Evolutionary conservation across 1,140 invertebrate species (phyloP).

Genomic region (Ceratitis capitata): DNA sequence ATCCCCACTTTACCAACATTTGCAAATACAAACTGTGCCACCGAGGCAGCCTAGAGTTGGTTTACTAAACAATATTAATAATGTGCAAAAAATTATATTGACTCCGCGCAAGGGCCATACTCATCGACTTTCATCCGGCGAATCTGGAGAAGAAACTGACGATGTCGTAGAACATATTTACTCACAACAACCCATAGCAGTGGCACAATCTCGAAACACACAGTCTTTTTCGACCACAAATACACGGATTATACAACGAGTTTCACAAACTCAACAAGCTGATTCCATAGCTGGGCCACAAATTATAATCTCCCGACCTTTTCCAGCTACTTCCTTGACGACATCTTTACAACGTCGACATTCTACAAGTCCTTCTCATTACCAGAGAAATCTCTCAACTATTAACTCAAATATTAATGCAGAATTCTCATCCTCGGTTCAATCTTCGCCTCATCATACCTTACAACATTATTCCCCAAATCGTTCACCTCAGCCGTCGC

Average conservation of each 20-base stretch:
- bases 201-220: neutral
- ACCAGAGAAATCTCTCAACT: conserved; percentile 40
- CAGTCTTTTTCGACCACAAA: neutral
- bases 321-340: conserved; percentile 15
- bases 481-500: conserved; percentile 47
- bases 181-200: conserved; percentile 44
- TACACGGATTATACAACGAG: neutral
- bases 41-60: conserved; percentile 53
- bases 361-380: conserved; percentile 56
- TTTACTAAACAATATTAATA: conserved; percentile 47
- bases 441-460: conserved; percentile 50
- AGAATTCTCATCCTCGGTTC: conserved; percentile 42
- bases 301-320: conserved; percentile 57
- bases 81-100: conserved; percentile 60
- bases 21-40: conserved; percentile 59
- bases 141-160: neutral
- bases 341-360: conserved; percentile 55
- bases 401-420: neutral
- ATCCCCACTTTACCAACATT: conserved; percentile 52
- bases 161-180: conserved; percentile 50
- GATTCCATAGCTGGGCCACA: conserved; percentile 47
- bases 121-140: conserved; percentile 46
- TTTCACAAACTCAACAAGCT: neutral
- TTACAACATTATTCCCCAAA: neutral
- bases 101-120: conserved; percentile 59